These are phyloP conservation scores for Orthonevra nobilis DNA, from an alignment of 2,888 invertebrate species.

Conservation along the genomic window DNA sequence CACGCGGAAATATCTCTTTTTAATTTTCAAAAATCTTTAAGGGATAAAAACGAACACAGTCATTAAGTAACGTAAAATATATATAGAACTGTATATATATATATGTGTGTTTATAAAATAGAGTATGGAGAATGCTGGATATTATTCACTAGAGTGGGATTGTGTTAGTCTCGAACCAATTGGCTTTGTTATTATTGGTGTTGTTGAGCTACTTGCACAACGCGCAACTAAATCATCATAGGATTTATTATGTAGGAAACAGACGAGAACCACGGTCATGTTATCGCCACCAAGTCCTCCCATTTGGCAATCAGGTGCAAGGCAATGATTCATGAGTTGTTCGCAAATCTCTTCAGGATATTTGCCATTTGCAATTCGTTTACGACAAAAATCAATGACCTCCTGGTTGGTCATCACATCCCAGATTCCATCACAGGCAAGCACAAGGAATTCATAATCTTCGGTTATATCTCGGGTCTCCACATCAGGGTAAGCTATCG, in stretches of 20 bases:
- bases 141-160: slow-evolving; percentile 71
- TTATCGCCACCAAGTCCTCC: slow-evolving; percentile 99
- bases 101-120: slow-evolving; percentile 63
- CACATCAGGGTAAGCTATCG: slow-evolving; percentile 94
- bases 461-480: slow-evolving; percentile 88
- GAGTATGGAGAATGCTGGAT: slow-evolving; percentile 70
- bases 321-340: slow-evolving; percentile 94
- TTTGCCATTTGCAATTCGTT: slow-evolving; percentile 89
- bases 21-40: slow-evolving; percentile 16
- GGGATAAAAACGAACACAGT: slow-evolving; percentile 71
- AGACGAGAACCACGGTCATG: slow-evolving; percentile 97
- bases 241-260: slow-evolving; percentile 82
- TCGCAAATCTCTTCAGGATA: slow-evolving; percentile 98
- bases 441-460: slow-evolving; percentile 97
- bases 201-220: slow-evolving; percentile 73
- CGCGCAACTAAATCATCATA: slow-evolving; percentile 78
- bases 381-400: slow-evolving; percentile 93
- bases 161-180: slow-evolving; percentile 52
- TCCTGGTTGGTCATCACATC: slow-evolving; percentile 98
- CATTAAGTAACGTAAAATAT: slow-evolving; percentile 72
- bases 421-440: slow-evolving; percentile 99
- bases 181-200: slow-evolving; percentile 44
- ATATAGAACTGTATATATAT: slow-evolving; percentile 20
- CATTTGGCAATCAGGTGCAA: slow-evolving; percentile 98
- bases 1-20: slow-evolving; percentile 13